A percentile compares a stretch with the other conserved stretches of the same genome.
Conservation (phyloP, 1,140 invertebrate species). For the Bombus soroeensis region DNA sequence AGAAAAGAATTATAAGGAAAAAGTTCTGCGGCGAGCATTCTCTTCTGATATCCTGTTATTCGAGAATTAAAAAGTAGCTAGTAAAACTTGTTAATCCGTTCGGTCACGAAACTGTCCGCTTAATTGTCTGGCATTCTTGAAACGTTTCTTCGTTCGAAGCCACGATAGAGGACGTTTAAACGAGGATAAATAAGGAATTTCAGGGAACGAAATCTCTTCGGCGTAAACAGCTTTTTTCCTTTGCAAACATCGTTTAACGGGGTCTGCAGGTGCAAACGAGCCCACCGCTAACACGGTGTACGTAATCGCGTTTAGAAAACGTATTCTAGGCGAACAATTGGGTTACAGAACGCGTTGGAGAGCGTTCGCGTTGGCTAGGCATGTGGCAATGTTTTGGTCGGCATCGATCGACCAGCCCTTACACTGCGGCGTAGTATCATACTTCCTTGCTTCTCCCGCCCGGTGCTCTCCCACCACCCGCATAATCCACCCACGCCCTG, state of each 20-base stretch:
- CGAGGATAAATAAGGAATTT: background rate
- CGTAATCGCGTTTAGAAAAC: slow-evolving; percentile 45
- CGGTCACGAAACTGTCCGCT: background rate
- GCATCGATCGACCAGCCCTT: slow-evolving; percentile 78
- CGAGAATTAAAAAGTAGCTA: background rate
- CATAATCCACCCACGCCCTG: slow-evolving; percentile 79
- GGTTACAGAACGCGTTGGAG: slow-evolving; percentile 14
- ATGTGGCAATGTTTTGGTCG: slow-evolving; percentile 83
- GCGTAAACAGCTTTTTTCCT: background rate
- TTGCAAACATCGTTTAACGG: background rate
- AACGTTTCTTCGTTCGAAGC: background rate
- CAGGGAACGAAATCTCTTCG: background rate
- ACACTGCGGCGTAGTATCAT: slow-evolving; percentile 76
- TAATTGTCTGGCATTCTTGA: background rate
- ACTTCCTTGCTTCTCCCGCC: slow-evolving; percentile 57
- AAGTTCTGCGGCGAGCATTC: background rate
- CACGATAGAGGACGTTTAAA: background rate
- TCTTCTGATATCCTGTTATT: background rate
- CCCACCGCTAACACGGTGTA: background rate
- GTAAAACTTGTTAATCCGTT: background rate
- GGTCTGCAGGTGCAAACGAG: background rate
- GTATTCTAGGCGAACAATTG: slow-evolving; percentile 34
- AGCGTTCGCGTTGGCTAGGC: slow-evolving; percentile 68
- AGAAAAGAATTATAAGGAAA: background rate
- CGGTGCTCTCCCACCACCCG: slow-evolving; percentile 58